Percentiles rank a stretch among this genome's conserved stretches.
Evolutionary conservation across 1,140 invertebrate genomes (phyloP).

Genomic region (Phenacoccus solenopsis): DNA sequence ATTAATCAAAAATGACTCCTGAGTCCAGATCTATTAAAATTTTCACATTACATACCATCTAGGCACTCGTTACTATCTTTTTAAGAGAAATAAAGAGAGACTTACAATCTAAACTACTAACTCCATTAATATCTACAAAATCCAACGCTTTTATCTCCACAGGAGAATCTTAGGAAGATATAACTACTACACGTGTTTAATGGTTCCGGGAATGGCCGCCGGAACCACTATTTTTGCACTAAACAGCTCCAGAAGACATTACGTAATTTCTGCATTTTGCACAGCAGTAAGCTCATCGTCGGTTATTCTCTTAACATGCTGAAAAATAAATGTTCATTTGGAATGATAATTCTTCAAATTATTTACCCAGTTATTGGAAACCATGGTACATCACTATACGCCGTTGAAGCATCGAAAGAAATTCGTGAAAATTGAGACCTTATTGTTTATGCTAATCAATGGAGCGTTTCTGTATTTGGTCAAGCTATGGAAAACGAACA

Average conservation of each 20-base stretch:
- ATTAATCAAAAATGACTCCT: too few relatives aligned
- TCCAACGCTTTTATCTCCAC: too few relatives aligned
- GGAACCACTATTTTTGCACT: not conserved
- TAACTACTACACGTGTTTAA: not conserved
- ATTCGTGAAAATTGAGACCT: not conserved
- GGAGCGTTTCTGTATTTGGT: not conserved
- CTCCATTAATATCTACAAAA: too few relatives aligned
- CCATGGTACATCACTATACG: not conserved
- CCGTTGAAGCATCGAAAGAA: not conserved
- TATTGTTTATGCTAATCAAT: not conserved
- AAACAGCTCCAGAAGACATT: not conserved
- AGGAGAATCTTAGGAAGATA: not conserved
- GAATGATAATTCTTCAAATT: not conserved
- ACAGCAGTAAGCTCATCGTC: not conserved
- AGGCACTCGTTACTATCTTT: too few relatives aligned
- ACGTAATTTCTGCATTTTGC: not conserved
- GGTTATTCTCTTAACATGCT: not conserved
- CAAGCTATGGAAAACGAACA: conserved; percentile 4
- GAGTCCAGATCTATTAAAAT: too few relatives aligned
- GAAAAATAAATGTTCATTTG: not conserved
- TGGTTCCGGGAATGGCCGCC: not conserved
- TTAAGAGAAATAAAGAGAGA: too few relatives aligned
- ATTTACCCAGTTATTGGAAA: not conserved
- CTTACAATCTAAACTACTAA: too few relatives aligned
- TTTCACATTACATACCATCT: too few relatives aligned